Evolutionary conservation across 30 jellyfish, hydroid and myxozoan genomes (phyloP).

Genomic region (Aurelia aurita complex sp. Pacific): DNA sequence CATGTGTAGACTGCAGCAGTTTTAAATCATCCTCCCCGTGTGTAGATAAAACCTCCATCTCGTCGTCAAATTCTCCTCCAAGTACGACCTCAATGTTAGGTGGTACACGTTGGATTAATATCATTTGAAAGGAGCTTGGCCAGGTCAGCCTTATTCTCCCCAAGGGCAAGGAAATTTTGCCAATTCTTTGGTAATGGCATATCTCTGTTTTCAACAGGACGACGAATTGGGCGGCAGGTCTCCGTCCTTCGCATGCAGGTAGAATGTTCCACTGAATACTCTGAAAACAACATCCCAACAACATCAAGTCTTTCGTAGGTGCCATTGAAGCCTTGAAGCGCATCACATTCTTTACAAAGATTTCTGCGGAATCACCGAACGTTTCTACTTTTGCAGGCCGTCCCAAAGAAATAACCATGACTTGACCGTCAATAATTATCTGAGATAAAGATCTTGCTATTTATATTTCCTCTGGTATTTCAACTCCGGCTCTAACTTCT

Average conservation of each 20-base stretch:
- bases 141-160: background rate
- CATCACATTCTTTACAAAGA: too few relatives aligned
- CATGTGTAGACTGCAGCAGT: background rate
- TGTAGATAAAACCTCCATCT: slow-evolving; percentile 4
- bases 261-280: slow-evolving; percentile 3
- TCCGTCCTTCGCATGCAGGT: slow-evolving; percentile 15
- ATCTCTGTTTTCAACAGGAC: slow-evolving; percentile 17
- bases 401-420: too few relatives aligned
- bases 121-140: too few relatives aligned
- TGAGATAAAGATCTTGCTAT: too few relatives aligned
- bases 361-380: too few relatives aligned
- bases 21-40: slow-evolving; percentile 17
- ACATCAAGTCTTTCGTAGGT: too few relatives aligned
- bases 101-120: background rate
- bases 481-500: too few relatives aligned
- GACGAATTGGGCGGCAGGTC: slow-evolving; percentile 7
- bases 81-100: background rate
- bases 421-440: too few relatives aligned
- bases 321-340: too few relatives aligned
- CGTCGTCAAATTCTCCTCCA: slow-evolving; percentile 13
- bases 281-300: background rate
- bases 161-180: background rate
- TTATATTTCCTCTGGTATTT: too few relatives aligned
- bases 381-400: too few relatives aligned
- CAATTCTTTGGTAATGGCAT: slow-evolving; percentile 13